Evolutionary conservation across 2,888 invertebrate species (phyloP).

Genomic region (Sminthurinus aureus): DNA sequence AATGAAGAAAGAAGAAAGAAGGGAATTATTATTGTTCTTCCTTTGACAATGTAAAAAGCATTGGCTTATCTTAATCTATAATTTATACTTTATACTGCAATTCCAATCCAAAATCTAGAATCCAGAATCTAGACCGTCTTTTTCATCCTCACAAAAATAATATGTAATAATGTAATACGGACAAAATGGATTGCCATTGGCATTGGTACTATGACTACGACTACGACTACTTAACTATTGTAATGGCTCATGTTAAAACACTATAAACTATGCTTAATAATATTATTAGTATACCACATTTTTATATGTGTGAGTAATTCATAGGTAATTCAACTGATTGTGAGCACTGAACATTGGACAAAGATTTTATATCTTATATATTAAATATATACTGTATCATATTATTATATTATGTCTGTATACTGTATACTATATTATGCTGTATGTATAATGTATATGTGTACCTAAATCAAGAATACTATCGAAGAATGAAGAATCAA

Average conservation of each 20-base stretch:
- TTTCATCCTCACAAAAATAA: too few species aligned
- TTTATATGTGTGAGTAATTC: not conserved
- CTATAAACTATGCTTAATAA: not conserved
- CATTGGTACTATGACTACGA: too few species aligned
- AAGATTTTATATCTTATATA: too few species aligned
- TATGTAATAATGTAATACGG: too few species aligned
- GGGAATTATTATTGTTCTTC: not conserved
- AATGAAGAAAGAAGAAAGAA: not conserved
- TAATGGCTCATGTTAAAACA: not conserved
- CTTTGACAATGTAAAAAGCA: not conserved
- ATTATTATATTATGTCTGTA: too few species aligned
- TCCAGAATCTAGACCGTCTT: too few species aligned
- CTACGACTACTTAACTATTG: not conserved
- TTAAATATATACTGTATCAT: too few species aligned
- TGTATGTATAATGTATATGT: too few species aligned
- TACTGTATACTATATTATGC: too few species aligned
- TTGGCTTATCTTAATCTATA: slow-evolving; percentile 10
- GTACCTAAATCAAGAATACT: too few species aligned
- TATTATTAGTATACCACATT: not conserved
- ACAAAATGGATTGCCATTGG: too few species aligned
- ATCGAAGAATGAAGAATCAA: too few species aligned
- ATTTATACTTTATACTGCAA: not conserved
- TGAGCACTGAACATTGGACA: not conserved
- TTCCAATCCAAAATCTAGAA: not conserved
- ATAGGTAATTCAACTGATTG: not conserved